Base-by-base conservation (phyloP, 2,113 vertebrate genomes). In the Pelecanoides urinatrix region DNA sequence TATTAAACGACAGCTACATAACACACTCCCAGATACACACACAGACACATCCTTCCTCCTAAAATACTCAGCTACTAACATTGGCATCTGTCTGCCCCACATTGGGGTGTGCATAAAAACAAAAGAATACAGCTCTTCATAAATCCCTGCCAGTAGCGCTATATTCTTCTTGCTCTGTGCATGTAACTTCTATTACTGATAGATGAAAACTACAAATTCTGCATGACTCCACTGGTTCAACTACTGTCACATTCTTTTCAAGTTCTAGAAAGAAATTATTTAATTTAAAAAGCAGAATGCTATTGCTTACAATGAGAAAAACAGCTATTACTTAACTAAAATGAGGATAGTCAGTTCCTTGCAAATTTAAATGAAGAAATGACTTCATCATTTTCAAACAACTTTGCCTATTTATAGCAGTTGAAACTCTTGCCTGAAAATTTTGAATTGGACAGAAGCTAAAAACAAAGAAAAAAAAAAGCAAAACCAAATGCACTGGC, bases 11-110 rank as follows among this genome's bases (percentile, higher is more conserved):
- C 13, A 6, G 32, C 38, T 21, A 10, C 1, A 0, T 20, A 58
- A 55, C 21, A 32, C 0, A 2, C 15, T 52, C 53, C 30, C 40
- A 65, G 49, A 44, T 2, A 13, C 0, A 21, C 26, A 30, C 15
- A 34, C 56, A 67, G 82, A 42, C 7, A 27, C 14, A 68, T 42
- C 13, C 38, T 29, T 38, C 26, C 36, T 91, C 44, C 62, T 49
- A 16, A 84, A 92, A 74, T 38, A 75, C 14, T 63, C 58, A 27
- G 38, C 20, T 22, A 3, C 40, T 86, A 58, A 4, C 27, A 4
- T 2, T 9, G 32, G 23, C 40, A 58, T 18, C 49, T 67, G 19
- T 26, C 45, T 65, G 40, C 30, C 70, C 72, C 59, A 68, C 1
- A 5, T 21, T 7, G 17, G 1, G 10, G 9, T 29, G n/a, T 44